phyloP scores from a whole-genome alignment of 2,888 invertebrate species.

The Lithosia quadra region DNA sequence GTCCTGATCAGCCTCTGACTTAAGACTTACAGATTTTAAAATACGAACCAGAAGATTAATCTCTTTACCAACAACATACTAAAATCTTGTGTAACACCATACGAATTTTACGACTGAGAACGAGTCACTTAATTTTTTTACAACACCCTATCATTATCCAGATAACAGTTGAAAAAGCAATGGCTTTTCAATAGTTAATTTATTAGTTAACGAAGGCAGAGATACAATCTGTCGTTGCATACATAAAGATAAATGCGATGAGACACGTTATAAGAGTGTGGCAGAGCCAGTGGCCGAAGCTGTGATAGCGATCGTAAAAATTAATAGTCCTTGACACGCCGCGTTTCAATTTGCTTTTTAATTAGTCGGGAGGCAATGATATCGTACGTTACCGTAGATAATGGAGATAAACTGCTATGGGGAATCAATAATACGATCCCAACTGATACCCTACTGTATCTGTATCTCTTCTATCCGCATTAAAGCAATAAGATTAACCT shows the following conservation, averaged over 20 bases:
- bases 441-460: constrained; percentile 40
- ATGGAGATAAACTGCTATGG: constrained; percentile 53
- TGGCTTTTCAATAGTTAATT: constrained; percentile 71
- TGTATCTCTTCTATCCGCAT: constrained; percentile 41
- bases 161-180: constrained; percentile 58
- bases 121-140: constrained; percentile 50
- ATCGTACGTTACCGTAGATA: constrained; percentile 52
- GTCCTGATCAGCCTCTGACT: constrained; percentile 52
- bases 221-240: constrained; percentile 72
- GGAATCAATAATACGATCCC: constrained; percentile 57
- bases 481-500: constrained; percentile 50
- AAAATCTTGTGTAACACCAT: constrained; percentile 31
- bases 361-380: constrained; percentile 61
- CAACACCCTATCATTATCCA: constrained; percentile 50
- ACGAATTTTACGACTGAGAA: constrained; percentile 36
- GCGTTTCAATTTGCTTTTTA: constrained; percentile 79
- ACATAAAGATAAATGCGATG: constrained; percentile 70
- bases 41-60: constrained; percentile 42
- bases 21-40: constrained; percentile 47
- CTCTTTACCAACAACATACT: constrained; percentile 39
- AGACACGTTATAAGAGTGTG: constrained; percentile 61
- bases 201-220: constrained; percentile 66
- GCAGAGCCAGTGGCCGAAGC: constrained; percentile 48
- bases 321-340: constrained; percentile 76
- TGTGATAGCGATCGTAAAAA: constrained; percentile 77